These are phyloP conservation scores for Mola mola DNA, from an alignment of 2,113 vertebrate genomes.

Conservation along the genomic window DNA sequence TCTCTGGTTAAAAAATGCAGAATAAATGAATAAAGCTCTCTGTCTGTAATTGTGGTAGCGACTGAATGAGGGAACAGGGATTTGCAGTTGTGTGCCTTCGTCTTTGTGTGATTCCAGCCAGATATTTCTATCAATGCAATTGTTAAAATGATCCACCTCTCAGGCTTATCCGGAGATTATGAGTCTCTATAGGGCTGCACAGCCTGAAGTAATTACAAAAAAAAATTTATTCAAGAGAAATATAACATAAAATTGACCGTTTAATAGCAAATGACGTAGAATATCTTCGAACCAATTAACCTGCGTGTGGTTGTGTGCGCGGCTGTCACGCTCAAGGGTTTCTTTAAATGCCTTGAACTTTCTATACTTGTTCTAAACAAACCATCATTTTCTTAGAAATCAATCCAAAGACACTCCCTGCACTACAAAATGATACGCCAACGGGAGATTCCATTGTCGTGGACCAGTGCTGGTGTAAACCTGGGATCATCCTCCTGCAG, in stretches of 20 bases:
- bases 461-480: slow-evolving; percentile 24
- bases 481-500: slow-evolving; percentile 24
- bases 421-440: slow-evolving; percentile 32
- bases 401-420: slow-evolving; percentile 27
- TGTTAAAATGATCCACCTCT: slow-evolving; percentile 46
- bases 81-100: slow-evolving; percentile 7
- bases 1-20: slow-evolving; percentile 57
- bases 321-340: slow-evolving; percentile 4
- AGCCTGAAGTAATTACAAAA: slow-evolving; percentile 30
- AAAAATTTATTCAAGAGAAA: slow-evolving; percentile 40
- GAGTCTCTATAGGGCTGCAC: slow-evolving; percentile 29
- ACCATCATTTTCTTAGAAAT: slow-evolving; percentile 21
- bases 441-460: slow-evolving; percentile 36
- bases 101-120: slow-evolving; percentile 19
- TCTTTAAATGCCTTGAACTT: slow-evolving; percentile 15
- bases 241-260: slow-evolving; percentile 30
- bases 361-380: background rate
- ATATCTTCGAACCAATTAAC: slow-evolving; percentile 36
- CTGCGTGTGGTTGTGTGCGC: slow-evolving; percentile 5
- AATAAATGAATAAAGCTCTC: slow-evolving; percentile 43
- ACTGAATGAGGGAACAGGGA: background rate
- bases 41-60: slow-evolving; percentile 16
- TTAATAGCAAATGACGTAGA: slow-evolving; percentile 15
- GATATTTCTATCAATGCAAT: slow-evolving; percentile 47
- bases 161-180: slow-evolving; percentile 19